Evolutionary conservation across 2,888 invertebrate species (phyloP).

Genomic region (Altica lythri): DNA sequence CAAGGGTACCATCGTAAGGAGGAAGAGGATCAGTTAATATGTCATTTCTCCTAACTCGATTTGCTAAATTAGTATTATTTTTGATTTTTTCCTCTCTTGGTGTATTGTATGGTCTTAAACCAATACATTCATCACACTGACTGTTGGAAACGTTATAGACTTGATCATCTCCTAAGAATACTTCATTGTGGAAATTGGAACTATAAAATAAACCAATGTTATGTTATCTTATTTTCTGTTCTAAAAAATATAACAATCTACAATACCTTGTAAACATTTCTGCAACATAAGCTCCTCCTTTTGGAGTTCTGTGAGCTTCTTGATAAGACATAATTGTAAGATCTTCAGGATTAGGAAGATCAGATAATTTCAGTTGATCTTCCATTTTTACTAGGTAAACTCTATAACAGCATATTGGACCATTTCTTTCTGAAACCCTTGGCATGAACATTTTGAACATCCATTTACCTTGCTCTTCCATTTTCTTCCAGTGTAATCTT

Average conservation of each 20-base stretch:
- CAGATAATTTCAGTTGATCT: conserved; percentile 65
- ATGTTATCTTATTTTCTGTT: conserved; percentile 11
- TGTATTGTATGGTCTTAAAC: conserved; percentile 57
- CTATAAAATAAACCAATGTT: conserved; percentile 52
- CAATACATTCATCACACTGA: conserved; percentile 60
- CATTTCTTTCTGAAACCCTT: conserved; percentile 81
- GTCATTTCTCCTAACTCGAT: conserved; percentile 49
- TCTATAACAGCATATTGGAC: conserved; percentile 85
- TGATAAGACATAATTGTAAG: conserved; percentile 74
- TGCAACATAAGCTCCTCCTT: conserved; percentile 80
- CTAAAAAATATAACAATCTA: conserved; percentile 3
- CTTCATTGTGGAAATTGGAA: conserved; percentile 66
- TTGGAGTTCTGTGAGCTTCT: conserved; percentile 71
- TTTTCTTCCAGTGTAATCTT: conserved; percentile 65
- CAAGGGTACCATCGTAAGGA: conserved; percentile 74
- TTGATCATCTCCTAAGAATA: conserved; percentile 75
- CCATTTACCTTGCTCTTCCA: conserved; percentile 68
- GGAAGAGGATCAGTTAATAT: conserved; percentile 52
- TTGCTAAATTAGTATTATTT: conserved; percentile 41
- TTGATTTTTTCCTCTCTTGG: conserved; percentile 47
- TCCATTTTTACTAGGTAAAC: conserved; percentile 77
- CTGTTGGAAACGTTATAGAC: conserved; percentile 51
- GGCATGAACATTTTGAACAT: conserved; percentile 78
- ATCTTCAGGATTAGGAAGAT: conserved; percentile 71
- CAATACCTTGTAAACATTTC: conserved; percentile 77